Conservation (phyloP, 2,888 invertebrate genomes). For the Nomada flava region DNA sequence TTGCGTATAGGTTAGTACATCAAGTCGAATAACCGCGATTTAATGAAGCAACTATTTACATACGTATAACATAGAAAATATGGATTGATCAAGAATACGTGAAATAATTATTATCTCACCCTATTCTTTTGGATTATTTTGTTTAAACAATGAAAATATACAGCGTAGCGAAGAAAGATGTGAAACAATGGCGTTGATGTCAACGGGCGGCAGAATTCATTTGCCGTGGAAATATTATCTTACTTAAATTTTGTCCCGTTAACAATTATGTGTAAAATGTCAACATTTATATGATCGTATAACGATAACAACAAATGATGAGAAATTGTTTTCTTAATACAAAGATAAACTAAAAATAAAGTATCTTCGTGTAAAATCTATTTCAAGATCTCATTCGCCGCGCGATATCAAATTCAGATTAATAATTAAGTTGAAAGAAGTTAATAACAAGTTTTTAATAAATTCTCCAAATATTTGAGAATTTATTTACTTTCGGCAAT, state of each 20-base stretch:
- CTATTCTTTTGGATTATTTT: background rate
- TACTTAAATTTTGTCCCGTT: background rate
- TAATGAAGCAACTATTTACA: background rate
- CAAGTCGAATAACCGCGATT: background rate
- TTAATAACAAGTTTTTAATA: background rate
- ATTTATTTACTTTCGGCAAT: background rate
- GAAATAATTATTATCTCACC: background rate
- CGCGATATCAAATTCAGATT: background rate
- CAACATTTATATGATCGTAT: background rate
- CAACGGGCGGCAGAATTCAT: background rate
- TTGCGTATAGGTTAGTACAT: background rate
- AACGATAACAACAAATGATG: background rate
- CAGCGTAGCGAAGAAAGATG: background rate
- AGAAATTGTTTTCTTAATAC: background rate
- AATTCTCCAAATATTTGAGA: background rate
- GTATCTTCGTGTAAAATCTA: background rate
- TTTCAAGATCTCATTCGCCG: background rate
- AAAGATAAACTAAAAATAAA: background rate
- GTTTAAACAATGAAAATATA: constrained; percentile 1
- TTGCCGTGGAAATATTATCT: no score
- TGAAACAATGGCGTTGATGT: background rate
- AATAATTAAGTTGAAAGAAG: background rate
- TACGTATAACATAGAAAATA: background rate
- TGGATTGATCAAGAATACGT: background rate
- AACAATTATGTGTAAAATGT: background rate